Evolutionary conservation across 2,888 invertebrate species (phyloP).

Genomic region (Lasioglossum villosulum): DNA sequence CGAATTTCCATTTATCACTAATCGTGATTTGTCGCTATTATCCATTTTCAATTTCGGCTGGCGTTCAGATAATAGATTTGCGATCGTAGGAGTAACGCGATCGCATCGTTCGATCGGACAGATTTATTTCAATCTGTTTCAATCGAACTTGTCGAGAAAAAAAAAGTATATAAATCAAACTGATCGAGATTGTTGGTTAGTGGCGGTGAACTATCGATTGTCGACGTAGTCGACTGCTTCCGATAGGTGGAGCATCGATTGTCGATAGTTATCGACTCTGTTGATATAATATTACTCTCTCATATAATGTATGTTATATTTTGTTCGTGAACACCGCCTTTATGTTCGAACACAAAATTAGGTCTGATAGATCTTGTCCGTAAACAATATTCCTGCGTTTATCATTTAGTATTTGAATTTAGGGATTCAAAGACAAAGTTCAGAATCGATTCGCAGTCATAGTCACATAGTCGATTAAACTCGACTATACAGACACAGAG

Average conservation of each 20-base stretch:
- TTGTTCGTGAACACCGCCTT: neutral
- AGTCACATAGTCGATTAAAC: constrained; percentile 11
- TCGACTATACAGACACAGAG: neutral
- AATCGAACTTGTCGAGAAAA: neutral
- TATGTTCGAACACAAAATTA: neutral
- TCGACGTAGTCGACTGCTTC: too few species aligned
- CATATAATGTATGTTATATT: too few species aligned
- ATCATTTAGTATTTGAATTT: neutral
- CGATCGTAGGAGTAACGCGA: neutral
- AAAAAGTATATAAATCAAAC: neutral
- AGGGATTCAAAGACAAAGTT: neutral
- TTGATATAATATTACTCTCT: too few species aligned
- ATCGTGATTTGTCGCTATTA: neutral
- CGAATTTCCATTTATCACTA: constrained; percentile 42
- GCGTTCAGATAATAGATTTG: neutral
- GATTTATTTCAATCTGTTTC: neutral
- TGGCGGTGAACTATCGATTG: too few species aligned
- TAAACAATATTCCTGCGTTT: neutral
- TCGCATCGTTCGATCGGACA: neutral
- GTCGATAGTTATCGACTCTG: too few species aligned
- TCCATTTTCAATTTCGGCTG: constrained; percentile 21
- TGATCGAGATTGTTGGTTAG: neutral
- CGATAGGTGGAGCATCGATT: too few species aligned
- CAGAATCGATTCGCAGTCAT: neutral
- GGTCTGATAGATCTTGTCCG: neutral